Percentiles rank a stretch among this genome's conserved stretches.
Evolutionary conservation across 1,140 invertebrate genomes (phyloP).

Genomic region (Theocolax elegans): DNA sequence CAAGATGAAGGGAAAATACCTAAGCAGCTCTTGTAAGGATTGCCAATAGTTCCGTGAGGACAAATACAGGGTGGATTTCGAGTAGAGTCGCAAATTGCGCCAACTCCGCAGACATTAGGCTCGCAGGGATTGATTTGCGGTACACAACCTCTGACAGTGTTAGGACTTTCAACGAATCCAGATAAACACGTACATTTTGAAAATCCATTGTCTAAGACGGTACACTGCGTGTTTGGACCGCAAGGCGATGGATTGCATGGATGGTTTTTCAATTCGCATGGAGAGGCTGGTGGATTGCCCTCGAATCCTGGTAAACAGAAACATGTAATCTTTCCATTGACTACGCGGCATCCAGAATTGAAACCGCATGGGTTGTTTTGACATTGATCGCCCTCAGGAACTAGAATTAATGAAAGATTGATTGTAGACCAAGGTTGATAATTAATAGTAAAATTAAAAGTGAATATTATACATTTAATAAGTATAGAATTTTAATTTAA

Average conservation of each 20-base stretch:
- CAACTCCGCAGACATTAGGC: conserved; percentile 82
- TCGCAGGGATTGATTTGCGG: conserved; percentile 82
- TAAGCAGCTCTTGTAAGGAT: conserved; percentile 80
- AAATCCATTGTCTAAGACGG: conserved; percentile 82
- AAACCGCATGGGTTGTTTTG: conserved; percentile 85
- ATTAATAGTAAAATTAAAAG: too few species aligned
- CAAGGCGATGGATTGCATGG: conserved; percentile 88
- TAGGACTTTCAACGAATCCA: conserved; percentile 86
- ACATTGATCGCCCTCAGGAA: conserved; percentile 88
- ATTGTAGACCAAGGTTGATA: too few species aligned
- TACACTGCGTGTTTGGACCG: conserved; percentile 88
- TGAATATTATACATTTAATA: conserved; percentile 7
- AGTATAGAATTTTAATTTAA: conserved; percentile 31
- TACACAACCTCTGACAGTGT: conserved; percentile 86
- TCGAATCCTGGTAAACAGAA: conserved; percentile 90
- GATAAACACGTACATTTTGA: conserved; percentile 87
- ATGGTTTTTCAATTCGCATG: conserved; percentile 76
- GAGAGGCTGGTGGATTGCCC: conserved; percentile 80
- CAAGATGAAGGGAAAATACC: too few species aligned
- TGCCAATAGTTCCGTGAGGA: conserved; percentile 78
- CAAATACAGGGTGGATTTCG: conserved; percentile 84
- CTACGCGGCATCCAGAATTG: conserved; percentile 82
- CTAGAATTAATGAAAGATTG: conserved; percentile 65
- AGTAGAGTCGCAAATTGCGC: conserved; percentile 82
- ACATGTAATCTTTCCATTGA: conserved; percentile 78